Conservation (phyloP, 2,888 invertebrate species). For the Falcaria lacertinaria region DNA sequence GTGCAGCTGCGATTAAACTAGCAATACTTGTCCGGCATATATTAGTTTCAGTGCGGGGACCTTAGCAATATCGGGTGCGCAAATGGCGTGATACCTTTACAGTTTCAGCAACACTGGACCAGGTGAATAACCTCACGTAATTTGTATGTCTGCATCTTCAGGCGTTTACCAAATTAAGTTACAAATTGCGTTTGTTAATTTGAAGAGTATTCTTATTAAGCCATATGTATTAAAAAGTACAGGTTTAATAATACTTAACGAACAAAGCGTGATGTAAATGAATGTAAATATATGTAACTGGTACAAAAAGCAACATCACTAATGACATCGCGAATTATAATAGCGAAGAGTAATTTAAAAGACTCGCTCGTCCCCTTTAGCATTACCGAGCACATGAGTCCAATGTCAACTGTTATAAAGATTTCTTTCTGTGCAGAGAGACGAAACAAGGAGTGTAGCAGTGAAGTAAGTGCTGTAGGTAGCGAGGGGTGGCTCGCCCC, state of each 20-base stretch:
- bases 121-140: no score
- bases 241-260: no score
- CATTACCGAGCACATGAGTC: slow-evolving; percentile 38
- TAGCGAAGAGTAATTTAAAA: slow-evolving; percentile 26
- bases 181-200: no score
- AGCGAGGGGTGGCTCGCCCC: slow-evolving; percentile 27
- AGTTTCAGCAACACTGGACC: no score
- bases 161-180: no score
- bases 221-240: no score
- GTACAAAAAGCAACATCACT: slow-evolving; percentile 6
- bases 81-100: no score
- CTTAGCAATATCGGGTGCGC: neutral
- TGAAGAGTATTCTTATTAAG: no score
- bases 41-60: slow-evolving; percentile 54
- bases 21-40: slow-evolving; percentile 68
- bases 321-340: slow-evolving; percentile 28
- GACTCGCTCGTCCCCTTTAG: slow-evolving; percentile 23
- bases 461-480: slow-evolving; percentile 36
- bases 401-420: slow-evolving; percentile 68
- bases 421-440: slow-evolving; percentile 55
- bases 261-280: no score
- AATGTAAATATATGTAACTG: no score
- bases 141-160: no score
- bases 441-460: slow-evolving; percentile 61
- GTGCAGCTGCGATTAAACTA: slow-evolving; percentile 73